Evolutionary conservation across 2,888 invertebrate species (phyloP).

Genomic region (Aleiodes leptofemur): DNA sequence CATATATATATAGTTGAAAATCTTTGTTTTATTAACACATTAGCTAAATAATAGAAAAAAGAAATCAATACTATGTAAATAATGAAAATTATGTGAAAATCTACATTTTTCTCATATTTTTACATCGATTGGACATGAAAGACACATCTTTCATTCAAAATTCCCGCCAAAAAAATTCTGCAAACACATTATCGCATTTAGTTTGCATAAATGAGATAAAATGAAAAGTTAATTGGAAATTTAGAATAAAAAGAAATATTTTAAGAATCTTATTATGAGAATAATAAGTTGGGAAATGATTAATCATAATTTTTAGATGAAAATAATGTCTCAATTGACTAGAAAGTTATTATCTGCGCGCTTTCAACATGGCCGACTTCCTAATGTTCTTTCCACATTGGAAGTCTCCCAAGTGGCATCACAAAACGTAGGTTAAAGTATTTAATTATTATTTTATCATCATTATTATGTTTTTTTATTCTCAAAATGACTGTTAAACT

Average conservation of each 20-base stretch:
- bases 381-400: slow-evolving; percentile 61
- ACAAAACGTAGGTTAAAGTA: slow-evolving; percentile 80
- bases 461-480: slow-evolving; percentile 57
- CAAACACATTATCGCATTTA: not conserved
- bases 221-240: not conserved
- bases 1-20: too few species aligned
- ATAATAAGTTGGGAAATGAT: too few species aligned
- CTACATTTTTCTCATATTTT: too few species aligned
- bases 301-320: not conserved
- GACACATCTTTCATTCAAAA: not conserved
- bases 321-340: slow-evolving; percentile 41
- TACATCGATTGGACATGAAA: not conserved
- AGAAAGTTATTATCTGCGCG: not conserved
- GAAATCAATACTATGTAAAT: too few species aligned
- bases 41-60: too few species aligned
- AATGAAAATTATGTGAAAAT: too few species aligned
- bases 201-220: not conserved
- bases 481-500: slow-evolving; percentile 32
- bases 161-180: not conserved
- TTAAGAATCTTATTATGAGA: not conserved
- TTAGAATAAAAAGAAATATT: not conserved
- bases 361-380: slow-evolving; percentile 56
- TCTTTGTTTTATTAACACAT: too few species aligned
- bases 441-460: slow-evolving; percentile 58
- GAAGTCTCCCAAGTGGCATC: slow-evolving; percentile 85